Evolutionary conservation across 2,113 vertebrate species (phyloP), one percentile per base, ranked within the genome.

Genomic region (Onychostoma macrolepis): DNA sequence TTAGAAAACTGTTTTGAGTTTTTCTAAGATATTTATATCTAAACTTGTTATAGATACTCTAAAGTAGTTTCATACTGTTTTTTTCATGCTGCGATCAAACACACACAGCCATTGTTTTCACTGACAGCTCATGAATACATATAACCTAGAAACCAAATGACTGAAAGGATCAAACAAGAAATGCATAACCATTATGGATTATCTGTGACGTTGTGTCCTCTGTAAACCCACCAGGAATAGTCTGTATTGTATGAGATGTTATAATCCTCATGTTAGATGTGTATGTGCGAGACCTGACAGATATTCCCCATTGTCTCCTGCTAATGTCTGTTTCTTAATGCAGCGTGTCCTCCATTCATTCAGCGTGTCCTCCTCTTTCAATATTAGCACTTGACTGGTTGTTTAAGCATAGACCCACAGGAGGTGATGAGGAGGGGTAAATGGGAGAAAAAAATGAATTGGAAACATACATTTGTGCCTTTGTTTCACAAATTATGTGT

Each of bases 201-300:
- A 71, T 50, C 63, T 33, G 63, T 50, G 81, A 69, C 21, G 21
- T 67, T 65, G n/a, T 82, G 58, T 15, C 81, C 41, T 65, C 80
- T 45, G n/a, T 67, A 30, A 82, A 69, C 41, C 80, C 81, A 50
- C 13, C 12, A 83, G 43, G 2, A 71, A 71, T 19, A 50, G 8
- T 21, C 24, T 50, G 81, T 71, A 26, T 48, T 15, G 28, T 53
- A 15, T 13, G 41, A 10, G n/a, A 41, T 83, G 15, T 83, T 50
- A 50, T 71, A 83, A 71, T 83, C 81, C 63, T 83, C 19, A 50
- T 83, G 63, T 50, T 50, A 33, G 43, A 83, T 72, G 79, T 90
- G 78, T 77, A 56, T 82, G 80, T 83, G 79, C 48, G 28, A 63
- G 83, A 43, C 80, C 61, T 65, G 80, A 82, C 61, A 43, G 36